Conservation (phyloP, 2,113 vertebrate species). For the Rhinoptilus africanus region DNA sequence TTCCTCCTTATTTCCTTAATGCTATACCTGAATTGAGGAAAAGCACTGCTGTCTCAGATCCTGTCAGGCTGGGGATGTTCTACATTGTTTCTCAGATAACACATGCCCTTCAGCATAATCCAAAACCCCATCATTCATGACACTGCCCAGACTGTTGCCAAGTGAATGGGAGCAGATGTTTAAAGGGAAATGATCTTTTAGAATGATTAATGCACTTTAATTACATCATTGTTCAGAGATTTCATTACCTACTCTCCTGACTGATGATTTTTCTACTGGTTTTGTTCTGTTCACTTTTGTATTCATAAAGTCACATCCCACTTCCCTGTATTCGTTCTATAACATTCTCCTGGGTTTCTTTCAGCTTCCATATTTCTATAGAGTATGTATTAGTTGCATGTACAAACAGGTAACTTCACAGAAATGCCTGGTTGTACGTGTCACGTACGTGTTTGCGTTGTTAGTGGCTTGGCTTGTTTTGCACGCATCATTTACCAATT, state of each 20-base stretch:
- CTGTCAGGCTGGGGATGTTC: not conserved
- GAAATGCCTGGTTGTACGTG: not conserved
- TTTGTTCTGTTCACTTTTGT: not conserved
- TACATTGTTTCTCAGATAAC: slow-evolving; percentile 26
- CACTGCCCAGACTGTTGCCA: slow-evolving; percentile 48
- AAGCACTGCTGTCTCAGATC: not conserved
- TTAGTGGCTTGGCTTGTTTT: not conserved
- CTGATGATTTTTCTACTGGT: slow-evolving; percentile 6
- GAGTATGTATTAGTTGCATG: not conserved
- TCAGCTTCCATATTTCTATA: not conserved
- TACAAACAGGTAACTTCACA: slow-evolving; percentile 15
- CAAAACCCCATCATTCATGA: slow-evolving; percentile 2
- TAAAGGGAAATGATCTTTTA: slow-evolving; percentile 50
- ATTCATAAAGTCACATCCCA: not conserved
- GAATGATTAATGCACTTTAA: slow-evolving; percentile 58
- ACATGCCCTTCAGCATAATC: slow-evolving; percentile 23
- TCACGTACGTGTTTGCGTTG: not conserved
- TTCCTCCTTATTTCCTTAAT: not conserved
- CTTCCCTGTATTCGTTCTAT: not conserved
- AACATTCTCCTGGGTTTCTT: not conserved
- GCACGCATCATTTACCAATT: not conserved
- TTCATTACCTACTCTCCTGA: slow-evolving; percentile 4
- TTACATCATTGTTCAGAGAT: slow-evolving; percentile 48
- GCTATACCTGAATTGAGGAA: not conserved
- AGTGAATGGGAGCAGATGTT: slow-evolving; percentile 67